Percentiles rank a stretch among this genome's conserved stretches.
phyloP scores from a whole-genome alignment of 2,797 vertebrate genomes.

The Rhinophrynus dorsalis region DNA sequence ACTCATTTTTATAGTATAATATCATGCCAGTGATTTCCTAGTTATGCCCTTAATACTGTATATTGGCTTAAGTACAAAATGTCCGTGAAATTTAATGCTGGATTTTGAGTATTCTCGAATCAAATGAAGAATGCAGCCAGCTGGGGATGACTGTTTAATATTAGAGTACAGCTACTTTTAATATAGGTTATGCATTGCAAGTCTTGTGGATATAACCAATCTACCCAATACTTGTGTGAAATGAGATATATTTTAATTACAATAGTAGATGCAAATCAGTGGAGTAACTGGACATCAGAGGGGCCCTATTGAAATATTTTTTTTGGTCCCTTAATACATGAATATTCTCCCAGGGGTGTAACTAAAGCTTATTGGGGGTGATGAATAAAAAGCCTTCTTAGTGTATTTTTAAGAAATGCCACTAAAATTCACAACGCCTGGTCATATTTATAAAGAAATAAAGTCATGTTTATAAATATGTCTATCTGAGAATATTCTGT shows the following conservation, averaged over 20 bases:
- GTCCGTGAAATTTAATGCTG: not conserved
- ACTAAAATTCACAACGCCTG: no score
- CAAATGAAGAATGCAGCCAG: slow-evolving; percentile 9
- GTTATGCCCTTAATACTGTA: slow-evolving; percentile 34
- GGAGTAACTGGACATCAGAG: no score
- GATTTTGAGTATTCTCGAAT: not conserved
- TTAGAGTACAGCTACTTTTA: slow-evolving; percentile 4
- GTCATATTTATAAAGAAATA: no score
- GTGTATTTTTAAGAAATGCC: no score
- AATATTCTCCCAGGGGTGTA: no score
- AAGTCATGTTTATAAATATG: no score
- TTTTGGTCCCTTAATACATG: no score
- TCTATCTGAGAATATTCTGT: no score
- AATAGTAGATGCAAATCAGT: no score
- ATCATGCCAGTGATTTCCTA: slow-evolving; percentile 29
- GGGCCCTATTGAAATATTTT: no score
- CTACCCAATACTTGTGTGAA: not conserved
- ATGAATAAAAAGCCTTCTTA: no score
- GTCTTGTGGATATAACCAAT: not conserved
- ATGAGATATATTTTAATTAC: not conserved
- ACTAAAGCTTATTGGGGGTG: no score
- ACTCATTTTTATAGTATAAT: slow-evolving; percentile 15
- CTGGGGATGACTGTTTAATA: slow-evolving; percentile 14
- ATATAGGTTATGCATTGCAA: slow-evolving; percentile 11
- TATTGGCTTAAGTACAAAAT: slow-evolving; percentile 1